phyloP scores from a whole-genome alignment of 2,797 vertebrate genomes.

The Lagorchestes hirsutus region DNA sequence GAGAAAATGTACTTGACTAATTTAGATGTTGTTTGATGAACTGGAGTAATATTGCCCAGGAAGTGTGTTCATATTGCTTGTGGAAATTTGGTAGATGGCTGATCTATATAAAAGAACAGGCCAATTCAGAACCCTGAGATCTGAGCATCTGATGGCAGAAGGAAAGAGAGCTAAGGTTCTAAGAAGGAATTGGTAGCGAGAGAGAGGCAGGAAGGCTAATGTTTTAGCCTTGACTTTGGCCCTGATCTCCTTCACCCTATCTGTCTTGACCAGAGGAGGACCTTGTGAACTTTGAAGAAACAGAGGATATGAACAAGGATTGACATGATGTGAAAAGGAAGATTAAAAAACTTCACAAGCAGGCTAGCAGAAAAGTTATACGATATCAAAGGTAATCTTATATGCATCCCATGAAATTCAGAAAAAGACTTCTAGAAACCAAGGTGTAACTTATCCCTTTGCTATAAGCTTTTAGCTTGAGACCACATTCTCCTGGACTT shows the following conservation, averaged over 20 bases:
- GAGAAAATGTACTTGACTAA: not conserved
- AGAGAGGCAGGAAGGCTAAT: not conserved
- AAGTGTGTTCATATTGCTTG: not conserved
- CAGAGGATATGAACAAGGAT: not conserved
- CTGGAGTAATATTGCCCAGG: not conserved
- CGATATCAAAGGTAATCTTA: not conserved
- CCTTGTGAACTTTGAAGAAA: not conserved
- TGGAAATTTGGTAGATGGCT: not conserved
- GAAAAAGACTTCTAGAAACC: not conserved
- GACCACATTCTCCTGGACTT: not conserved
- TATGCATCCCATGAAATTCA: not conserved
- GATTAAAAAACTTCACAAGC: not conserved
- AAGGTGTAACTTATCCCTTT: not conserved
- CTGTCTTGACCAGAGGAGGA: not conserved
- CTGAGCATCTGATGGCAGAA: not conserved
- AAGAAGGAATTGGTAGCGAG: not conserved
- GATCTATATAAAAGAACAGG: not conserved
- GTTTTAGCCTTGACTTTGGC: not conserved
- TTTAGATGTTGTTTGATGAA: not conserved
- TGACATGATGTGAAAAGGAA: not conserved
- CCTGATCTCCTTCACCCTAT: not conserved
- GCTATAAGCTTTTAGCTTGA: not conserved
- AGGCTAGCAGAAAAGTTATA: not conserved
- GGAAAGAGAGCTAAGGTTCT: not conserved
- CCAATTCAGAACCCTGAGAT: not conserved